Conservation (phyloP, 2,113 vertebrate genomes). For the Sphyrna mokarran region DNA sequence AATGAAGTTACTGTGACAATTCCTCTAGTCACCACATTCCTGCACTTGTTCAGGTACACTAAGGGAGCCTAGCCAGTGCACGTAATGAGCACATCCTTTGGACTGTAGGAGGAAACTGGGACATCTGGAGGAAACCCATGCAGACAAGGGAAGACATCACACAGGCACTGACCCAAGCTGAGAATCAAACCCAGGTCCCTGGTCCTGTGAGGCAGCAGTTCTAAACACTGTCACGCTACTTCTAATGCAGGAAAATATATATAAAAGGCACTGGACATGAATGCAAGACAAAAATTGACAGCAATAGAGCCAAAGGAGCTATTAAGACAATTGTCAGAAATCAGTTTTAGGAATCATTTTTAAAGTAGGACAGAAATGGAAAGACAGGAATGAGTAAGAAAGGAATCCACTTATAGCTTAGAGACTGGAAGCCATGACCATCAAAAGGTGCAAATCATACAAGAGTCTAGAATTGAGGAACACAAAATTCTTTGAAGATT, state of each 20-base stretch:
- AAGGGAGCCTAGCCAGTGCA: too few species aligned
- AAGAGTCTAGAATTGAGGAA: not conserved
- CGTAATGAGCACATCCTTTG: too few species aligned
- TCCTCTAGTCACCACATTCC: too few species aligned
- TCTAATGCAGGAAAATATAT: not conserved
- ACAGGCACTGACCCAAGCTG: too few species aligned
- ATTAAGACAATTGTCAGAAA: not conserved
- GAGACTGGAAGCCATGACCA: not conserved
- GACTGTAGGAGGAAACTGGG: too few species aligned
- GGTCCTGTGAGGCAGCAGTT: too few species aligned
- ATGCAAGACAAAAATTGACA: not conserved
- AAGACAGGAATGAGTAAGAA: not conserved
- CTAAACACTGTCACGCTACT: too few species aligned
- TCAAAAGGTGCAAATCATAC: not conserved
- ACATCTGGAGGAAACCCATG: too few species aligned
- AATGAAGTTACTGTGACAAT: too few species aligned
- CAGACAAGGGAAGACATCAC: too few species aligned
- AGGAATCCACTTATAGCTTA: not conserved
- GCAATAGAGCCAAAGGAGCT: not conserved
- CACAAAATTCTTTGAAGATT: not conserved
- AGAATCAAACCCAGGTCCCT: too few species aligned
- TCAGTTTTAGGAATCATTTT: not conserved
- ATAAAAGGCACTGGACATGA: not conserved
- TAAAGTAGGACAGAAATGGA: not conserved
- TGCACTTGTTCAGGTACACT: too few species aligned